Conservation (phyloP, 1,140 invertebrate genomes). For the Drosophila subpulchrella region DNA sequence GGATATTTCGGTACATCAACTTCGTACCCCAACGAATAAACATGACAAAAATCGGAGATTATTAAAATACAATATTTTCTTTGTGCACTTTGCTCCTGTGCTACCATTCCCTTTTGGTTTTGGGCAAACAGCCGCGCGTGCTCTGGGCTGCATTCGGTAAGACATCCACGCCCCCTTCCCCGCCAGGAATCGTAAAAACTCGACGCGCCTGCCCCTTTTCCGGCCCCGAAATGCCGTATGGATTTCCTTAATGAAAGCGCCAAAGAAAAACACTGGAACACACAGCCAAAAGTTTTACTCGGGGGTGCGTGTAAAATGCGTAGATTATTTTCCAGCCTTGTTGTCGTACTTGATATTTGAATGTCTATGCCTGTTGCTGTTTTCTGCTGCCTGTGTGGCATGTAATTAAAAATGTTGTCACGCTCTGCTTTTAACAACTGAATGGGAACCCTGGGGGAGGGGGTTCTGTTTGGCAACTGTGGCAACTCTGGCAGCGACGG, state of each 20-base stretch:
- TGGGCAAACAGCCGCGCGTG: constrained; percentile 36
- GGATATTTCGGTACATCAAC: too few relatives aligned
- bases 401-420: constrained; percentile 76
- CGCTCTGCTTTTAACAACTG: constrained; percentile 28
- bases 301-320: constrained; percentile 59
- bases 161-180: not conserved
- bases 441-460: not conserved
- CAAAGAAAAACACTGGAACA: constrained; percentile 16
- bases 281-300: constrained; percentile 42
- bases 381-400: constrained; percentile 22
- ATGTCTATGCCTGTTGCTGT: constrained; percentile 74
- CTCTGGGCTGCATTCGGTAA: constrained; percentile 37
- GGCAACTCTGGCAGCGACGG: constrained; percentile 10
- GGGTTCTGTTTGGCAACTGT: not conserved
- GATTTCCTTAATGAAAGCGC: constrained; percentile 71
- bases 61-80: not conserved
- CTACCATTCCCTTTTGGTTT: constrained; percentile 38
- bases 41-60: too few relatives aligned
- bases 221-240: constrained; percentile 51
- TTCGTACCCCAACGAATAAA: too few relatives aligned
- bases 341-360: constrained; percentile 56
- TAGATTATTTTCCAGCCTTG: constrained; percentile 66
- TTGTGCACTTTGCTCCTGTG: constrained; percentile 7
- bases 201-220: constrained; percentile 14
- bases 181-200: constrained; percentile 20